phyloP scores from a whole-genome alignment of 2,797 vertebrate species.

The Peromyscus aztecus region DNA sequence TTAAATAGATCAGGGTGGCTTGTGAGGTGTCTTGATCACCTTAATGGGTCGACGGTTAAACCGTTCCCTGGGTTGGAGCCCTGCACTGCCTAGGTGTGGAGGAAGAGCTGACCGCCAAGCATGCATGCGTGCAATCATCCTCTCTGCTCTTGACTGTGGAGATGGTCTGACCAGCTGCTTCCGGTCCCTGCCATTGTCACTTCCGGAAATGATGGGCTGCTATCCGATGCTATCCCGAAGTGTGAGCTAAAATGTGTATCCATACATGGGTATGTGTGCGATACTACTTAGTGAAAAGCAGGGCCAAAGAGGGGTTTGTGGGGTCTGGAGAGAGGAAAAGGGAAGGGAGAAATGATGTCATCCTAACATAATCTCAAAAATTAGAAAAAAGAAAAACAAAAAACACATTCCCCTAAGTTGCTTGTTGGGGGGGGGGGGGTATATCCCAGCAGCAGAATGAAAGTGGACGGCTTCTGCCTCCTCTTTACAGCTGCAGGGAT shows the following conservation, averaged over 20 bases:
- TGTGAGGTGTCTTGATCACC: background rate
- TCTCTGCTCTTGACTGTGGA: background rate
- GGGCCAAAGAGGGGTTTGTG: background rate
- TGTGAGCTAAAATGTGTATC: background rate
- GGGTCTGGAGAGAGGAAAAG: background rate
- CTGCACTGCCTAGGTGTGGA: background rate
- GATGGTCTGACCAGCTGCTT: background rate
- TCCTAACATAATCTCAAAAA: background rate
- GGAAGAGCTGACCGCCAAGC: background rate
- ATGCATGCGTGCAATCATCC: fast-evolving
- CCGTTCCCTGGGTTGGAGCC: background rate
- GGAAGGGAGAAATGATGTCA: background rate
- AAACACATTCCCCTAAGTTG: background rate
- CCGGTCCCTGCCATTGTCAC: background rate
- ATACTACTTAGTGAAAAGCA: background rate
- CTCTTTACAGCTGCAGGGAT: background rate
- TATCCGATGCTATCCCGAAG: background rate
- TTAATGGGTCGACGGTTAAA: background rate
- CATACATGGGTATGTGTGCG: too few relatives aligned
- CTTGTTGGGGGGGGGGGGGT: background rate
- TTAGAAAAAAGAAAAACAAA: background rate
- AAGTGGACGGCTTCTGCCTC: background rate
- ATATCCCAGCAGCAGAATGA: background rate
- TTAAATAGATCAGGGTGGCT: too few relatives aligned
- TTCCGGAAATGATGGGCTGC: background rate